These are phyloP conservation scores for Zaprionus gabonicus DNA, from an alignment of 1,140 invertebrate genomes.

Conservation along the genomic window DNA sequence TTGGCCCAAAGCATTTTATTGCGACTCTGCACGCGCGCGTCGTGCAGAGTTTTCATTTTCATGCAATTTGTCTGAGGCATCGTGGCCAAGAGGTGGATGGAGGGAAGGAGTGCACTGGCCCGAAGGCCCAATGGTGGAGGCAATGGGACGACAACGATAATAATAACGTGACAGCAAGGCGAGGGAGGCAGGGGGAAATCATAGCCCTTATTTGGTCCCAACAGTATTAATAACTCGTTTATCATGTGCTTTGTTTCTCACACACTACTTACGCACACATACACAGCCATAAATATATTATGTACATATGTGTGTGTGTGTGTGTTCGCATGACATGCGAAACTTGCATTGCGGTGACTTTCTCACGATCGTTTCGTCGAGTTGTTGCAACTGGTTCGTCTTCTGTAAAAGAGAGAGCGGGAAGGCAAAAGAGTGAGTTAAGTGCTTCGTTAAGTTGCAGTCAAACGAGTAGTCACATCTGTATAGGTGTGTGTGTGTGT, in stretches of 20 bases:
- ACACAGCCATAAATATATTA: neutral
- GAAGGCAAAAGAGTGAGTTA: neutral
- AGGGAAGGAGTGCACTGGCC: neutral
- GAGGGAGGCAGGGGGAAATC: slow-evolving; percentile 16
- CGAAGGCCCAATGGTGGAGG: slow-evolving; percentile 1
- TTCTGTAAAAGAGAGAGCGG: neutral
- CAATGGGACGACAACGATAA: slow-evolving; percentile 18
- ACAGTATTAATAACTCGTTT: slow-evolving; percentile 20
- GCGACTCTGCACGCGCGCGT: slow-evolving; percentile 19
- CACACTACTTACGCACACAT: neutral
- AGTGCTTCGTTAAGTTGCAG: slow-evolving; percentile 7
- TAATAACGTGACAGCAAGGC: slow-evolving; percentile 20
- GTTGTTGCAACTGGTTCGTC: neutral
- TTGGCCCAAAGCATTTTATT: slow-evolving; percentile 49
- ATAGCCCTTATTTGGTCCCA: slow-evolving; percentile 30
- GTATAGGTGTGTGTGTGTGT: neutral
- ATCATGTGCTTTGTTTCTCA: slow-evolving; percentile 8
- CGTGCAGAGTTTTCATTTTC: slow-evolving; percentile 42
- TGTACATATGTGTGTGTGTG: neutral
- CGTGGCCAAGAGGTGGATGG: neutral
- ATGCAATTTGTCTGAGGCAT: slow-evolving; percentile 45
- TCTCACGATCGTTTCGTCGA: slow-evolving; percentile 7
- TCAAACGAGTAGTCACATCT: neutral
- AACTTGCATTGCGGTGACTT: neutral
- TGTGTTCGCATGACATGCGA: neutral